Evolutionary conservation across 2,113 vertebrate genomes (phyloP), one percentile per base, ranked within the genome.

Genomic region (Alethe castanea): DNA sequence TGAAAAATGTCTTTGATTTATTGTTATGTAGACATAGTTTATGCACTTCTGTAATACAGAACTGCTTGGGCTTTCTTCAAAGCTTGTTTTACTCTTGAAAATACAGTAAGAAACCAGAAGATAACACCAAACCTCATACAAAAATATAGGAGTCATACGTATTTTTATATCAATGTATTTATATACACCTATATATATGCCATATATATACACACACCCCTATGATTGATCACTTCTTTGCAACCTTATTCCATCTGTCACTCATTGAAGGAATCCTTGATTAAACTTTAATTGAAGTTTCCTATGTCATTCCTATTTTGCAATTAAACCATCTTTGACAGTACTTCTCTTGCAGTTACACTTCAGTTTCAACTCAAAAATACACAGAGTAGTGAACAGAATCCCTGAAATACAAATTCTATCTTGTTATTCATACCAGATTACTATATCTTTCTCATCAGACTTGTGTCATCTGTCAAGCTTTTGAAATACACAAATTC

Each of bases 321-420:
- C 18, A 86, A 81, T 31, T 59, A 93, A 86, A 67, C 28, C 36
- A 88, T 22, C 71, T 90, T 82, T 60, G 31, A 53, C 88, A 94
- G 66, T 54, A 94, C 54, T 80, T 79, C 71, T 53, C 52, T 4
- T 81, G 86, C 52, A 95, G 74, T 78, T 83, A 59, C 48, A 83
- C 61, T 57, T 86, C n/a, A 93, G 79, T 38, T 95, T 92, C 83
- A 91, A 92, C 86, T 95, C 54, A 94, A 93, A 96, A 93, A 33
- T 65, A 48, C 26, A 80, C 66, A 82, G 8, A 90, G 25, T 60
- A 86, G 25, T 29, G 29, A 95, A 86, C 22, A 92, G 59, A 83
- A 87, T 40, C 67, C 28, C 80, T 94, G 69, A 94, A 89, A 95
- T 45, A 35, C 53, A 53, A 80, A 82, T 70, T 95, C 73, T n/a